These are phyloP conservation scores for Synergus itoensis DNA, from an alignment of 2,888 invertebrate genomes.

Conservation along the genomic window DNA sequence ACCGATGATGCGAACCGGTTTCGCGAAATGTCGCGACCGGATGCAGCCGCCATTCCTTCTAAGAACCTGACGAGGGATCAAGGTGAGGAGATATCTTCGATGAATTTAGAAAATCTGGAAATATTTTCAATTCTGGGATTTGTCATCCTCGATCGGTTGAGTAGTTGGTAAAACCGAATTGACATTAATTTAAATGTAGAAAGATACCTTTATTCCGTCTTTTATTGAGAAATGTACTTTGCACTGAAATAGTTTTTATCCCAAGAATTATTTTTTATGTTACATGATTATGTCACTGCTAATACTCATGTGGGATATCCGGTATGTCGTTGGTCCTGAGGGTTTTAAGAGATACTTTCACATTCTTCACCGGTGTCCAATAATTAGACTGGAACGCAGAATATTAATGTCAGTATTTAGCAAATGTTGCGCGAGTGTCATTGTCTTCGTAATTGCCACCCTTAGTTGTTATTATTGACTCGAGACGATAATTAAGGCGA, in stretches of 20 bases:
- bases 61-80: conserved; percentile 4
- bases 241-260: neutral
- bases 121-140: neutral
- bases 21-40: conserved; percentile 24
- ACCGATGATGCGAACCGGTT: conserved; percentile 26
- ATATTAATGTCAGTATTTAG: conserved; percentile 73
- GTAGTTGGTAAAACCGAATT: neutral
- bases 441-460: conserved; percentile 69
- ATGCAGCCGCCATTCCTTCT: conserved; percentile 15
- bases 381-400: conserved; percentile 70
- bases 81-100: conserved; percentile 4
- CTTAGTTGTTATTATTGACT: conserved; percentile 66
- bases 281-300: neutral
- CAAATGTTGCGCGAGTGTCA: conserved; percentile 65
- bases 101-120: neutral
- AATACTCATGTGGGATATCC: conserved; percentile 15
- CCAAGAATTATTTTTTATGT: neutral
- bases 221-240: neutral
- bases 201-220: neutral
- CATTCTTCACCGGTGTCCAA: conserved; percentile 63
- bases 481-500: conserved; percentile 63
- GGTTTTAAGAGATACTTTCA: conserved; percentile 63
- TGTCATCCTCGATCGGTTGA: neutral
- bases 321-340: conserved; percentile 17
- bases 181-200: neutral